phyloP scores from a whole-genome alignment of 2,113 vertebrate species.

The Mastomys coucha region DNA sequence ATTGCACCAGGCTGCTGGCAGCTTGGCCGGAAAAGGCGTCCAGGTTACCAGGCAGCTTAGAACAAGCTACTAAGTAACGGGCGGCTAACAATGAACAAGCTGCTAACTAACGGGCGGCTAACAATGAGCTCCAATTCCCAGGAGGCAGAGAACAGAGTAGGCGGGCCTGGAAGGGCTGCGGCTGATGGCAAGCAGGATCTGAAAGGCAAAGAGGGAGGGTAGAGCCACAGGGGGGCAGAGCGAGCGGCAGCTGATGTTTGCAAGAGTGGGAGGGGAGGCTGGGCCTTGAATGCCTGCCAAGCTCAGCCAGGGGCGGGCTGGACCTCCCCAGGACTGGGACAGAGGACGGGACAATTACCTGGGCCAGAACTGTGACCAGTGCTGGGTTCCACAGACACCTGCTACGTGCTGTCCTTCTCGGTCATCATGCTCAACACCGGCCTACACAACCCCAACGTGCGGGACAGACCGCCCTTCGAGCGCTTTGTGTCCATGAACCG shows the following conservation, averaged over 20 bases:
- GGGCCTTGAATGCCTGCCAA: neutral
- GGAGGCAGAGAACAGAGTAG: conserved; percentile 62
- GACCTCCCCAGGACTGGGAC: neutral
- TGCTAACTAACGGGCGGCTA: neutral
- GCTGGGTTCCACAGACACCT: conserved; percentile 91
- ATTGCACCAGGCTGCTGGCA: neutral
- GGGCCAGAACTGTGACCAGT: neutral
- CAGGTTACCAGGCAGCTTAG: neutral
- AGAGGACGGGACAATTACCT: neutral
- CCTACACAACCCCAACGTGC: conserved; percentile 97
- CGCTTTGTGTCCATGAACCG: conserved; percentile 96
- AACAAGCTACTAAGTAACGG: neutral
- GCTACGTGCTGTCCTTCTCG: conserved; percentile 97
- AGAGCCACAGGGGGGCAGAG: neutral
- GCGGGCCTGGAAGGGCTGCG: neutral
- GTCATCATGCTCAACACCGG: conserved; percentile 99
- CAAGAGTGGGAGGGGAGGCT: neutral
- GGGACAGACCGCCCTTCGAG: conserved; percentile 94
- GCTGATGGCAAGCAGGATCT: neutral
- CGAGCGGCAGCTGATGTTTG: neutral
- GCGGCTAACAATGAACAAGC: neutral
- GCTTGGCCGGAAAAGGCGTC: fast-evolving
- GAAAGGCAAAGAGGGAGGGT: neutral
- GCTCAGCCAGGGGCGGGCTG: neutral
- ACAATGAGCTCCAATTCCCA: neutral